phyloP scores from a whole-genome alignment of 2,797 vertebrate species.

The Synaphobranchus kaupii region DNA sequence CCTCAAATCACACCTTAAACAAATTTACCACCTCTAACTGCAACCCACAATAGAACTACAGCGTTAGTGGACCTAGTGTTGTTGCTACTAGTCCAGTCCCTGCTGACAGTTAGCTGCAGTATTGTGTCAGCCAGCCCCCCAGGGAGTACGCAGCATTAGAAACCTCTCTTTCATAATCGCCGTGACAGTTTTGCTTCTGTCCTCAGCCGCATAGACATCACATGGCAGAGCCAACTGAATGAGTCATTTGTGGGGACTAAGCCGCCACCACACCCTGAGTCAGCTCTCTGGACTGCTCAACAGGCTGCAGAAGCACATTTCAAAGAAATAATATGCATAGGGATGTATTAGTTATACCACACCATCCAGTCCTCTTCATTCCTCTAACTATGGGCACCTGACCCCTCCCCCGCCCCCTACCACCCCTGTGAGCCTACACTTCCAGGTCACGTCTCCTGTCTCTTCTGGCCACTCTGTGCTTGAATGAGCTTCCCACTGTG shows the following conservation, averaged over 20 bases:
- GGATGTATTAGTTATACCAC: too few relatives aligned
- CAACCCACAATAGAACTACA: background rate
- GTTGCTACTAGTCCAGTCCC: background rate
- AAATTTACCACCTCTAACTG: background rate
- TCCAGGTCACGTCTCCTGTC: too few relatives aligned
- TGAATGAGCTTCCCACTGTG: background rate
- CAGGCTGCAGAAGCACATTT: background rate
- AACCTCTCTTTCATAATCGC: background rate
- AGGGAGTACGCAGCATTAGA: background rate
- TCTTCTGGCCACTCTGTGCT: background rate
- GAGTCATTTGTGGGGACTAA: background rate
- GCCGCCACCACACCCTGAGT: background rate
- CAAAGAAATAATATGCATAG: too few relatives aligned
- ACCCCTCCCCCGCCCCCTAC: too few relatives aligned
- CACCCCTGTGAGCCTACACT: too few relatives aligned
- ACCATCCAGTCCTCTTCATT: too few relatives aligned
- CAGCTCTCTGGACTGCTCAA: background rate
- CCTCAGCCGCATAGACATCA: background rate
- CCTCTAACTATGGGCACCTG: too few relatives aligned
- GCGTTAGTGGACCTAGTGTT: too few relatives aligned
- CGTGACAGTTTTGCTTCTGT: background rate
- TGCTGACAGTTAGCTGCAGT: background rate
- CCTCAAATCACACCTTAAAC: background rate
- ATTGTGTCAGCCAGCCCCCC: background rate
- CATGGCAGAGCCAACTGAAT: background rate